A percentile compares a stretch with the other conserved stretches of the same genome.
Conservation (phyloP, 2,888 invertebrate species). For the Platyscelio sp. region DNA sequence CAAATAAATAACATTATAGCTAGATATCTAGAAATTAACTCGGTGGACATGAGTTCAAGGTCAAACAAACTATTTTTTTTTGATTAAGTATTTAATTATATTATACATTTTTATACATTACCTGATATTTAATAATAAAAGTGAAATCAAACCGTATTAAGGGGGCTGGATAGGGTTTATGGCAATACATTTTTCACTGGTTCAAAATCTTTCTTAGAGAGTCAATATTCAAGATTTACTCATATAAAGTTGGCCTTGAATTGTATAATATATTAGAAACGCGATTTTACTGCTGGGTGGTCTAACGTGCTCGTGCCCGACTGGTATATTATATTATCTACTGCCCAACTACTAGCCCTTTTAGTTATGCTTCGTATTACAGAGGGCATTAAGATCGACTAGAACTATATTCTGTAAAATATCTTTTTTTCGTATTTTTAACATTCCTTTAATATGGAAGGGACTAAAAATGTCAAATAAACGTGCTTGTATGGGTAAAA, state of each 20-base stretch:
- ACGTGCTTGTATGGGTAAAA: not conserved
- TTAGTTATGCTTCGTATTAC: not conserved
- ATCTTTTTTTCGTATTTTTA: not conserved
- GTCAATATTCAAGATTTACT: conserved; percentile 24
- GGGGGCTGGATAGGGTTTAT: too few species aligned
- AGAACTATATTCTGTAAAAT: too few species aligned
- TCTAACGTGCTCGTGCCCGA: conserved; percentile 14
- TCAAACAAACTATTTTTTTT: too few species aligned
- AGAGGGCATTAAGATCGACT: not conserved
- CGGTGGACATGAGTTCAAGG: too few species aligned
- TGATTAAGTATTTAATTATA: too few species aligned
- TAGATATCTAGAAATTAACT: too few species aligned
- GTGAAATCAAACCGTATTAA: too few species aligned
- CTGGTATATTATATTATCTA: conserved; percentile 26
- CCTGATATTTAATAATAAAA: too few species aligned
- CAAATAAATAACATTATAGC: too few species aligned
- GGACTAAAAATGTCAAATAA: not conserved
- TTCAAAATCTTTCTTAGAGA: conserved; percentile 31
- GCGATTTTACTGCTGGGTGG: conserved; percentile 22
- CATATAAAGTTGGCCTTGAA: conserved; percentile 33
- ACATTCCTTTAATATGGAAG: not conserved
- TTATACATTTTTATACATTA: too few species aligned
- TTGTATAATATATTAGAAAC: conserved; percentile 22
- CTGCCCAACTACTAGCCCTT: not conserved
- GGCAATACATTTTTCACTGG: conserved; percentile 17